A percentile compares a stretch with the other conserved stretches of the same genome.
These are phyloP conservation scores for Agrypnus murinus DNA, from an alignment of 2,888 invertebrate species.

Conservation along the genomic window DNA sequence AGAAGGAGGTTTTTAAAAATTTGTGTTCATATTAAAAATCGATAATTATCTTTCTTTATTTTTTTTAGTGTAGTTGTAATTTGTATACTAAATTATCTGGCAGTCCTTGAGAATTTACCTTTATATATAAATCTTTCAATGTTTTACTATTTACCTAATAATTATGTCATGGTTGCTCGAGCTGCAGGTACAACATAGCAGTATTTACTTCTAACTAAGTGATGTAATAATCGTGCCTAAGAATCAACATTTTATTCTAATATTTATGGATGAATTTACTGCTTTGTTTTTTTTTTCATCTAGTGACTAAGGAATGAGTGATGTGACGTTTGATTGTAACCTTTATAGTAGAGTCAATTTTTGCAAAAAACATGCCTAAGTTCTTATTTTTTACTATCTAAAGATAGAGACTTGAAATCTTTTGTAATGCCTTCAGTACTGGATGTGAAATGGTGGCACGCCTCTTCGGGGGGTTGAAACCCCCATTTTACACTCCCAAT, in stretches of 20 bases:
- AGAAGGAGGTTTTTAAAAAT: background rate
- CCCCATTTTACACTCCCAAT: too few species aligned
- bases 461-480: too few species aligned
- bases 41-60: background rate
- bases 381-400: too few species aligned
- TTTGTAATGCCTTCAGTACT: too few species aligned
- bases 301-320: background rate
- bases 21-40: background rate
- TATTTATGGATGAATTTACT: constrained; percentile 2
- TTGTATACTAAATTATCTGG: too few species aligned
- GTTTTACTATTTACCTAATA: constrained; percentile 9
- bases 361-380: too few species aligned
- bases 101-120: constrained; percentile 8
- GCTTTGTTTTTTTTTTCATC: background rate
- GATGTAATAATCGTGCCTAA: constrained; percentile 8
- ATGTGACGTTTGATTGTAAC: background rate
- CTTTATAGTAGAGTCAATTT: too few species aligned
- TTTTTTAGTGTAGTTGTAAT: too few species aligned
- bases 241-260: background rate
- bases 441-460: too few species aligned
- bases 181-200: constrained; percentile 2
- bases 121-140: background rate
- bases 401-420: too few species aligned
- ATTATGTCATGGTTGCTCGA: constrained; percentile 32
- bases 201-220: background rate